Evolutionary conservation across 1,140 invertebrate species (phyloP).

Genomic region (Euwallacea fornicatus): DNA sequence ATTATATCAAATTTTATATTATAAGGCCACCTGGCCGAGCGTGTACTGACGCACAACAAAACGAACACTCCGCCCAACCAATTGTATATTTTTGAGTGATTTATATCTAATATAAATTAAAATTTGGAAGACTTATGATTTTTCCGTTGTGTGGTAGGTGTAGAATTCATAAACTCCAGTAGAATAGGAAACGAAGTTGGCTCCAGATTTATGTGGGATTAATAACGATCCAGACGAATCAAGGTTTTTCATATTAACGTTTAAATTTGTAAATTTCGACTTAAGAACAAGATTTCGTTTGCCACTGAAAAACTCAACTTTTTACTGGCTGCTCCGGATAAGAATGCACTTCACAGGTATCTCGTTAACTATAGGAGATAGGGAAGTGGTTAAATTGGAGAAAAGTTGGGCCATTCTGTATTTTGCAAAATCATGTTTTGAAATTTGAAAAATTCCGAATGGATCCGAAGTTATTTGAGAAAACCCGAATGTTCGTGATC

Average conservation of each 20-base stretch:
- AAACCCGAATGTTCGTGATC: too few species aligned
- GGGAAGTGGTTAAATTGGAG: too few species aligned
- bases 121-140: conserved; percentile 18
- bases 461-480: too few species aligned
- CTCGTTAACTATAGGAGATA: too few species aligned
- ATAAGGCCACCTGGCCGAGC: neutral
- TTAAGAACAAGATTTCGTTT: neutral
- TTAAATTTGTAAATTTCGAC: neutral
- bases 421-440: too few species aligned
- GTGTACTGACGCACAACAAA: conserved; percentile 9
- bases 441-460: too few species aligned
- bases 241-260: neutral
- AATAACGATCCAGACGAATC: neutral
- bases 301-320: neutral
- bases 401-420: too few species aligned
- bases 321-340: too few species aligned
- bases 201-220: conserved; percentile 1
- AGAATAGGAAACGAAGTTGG: conserved; percentile 7
- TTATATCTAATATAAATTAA: conserved; percentile 17
- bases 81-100: conserved; percentile 16
- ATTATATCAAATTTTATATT: neutral
- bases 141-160: conserved; percentile 4
- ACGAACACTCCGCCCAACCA: neutral
- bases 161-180: conserved; percentile 9
- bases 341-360: too few species aligned